Evolutionary conservation across 2,888 invertebrate species (phyloP), one percentile per base, ranked within the genome.

Genomic region (Hirtodrosophila histrioides): DNA sequence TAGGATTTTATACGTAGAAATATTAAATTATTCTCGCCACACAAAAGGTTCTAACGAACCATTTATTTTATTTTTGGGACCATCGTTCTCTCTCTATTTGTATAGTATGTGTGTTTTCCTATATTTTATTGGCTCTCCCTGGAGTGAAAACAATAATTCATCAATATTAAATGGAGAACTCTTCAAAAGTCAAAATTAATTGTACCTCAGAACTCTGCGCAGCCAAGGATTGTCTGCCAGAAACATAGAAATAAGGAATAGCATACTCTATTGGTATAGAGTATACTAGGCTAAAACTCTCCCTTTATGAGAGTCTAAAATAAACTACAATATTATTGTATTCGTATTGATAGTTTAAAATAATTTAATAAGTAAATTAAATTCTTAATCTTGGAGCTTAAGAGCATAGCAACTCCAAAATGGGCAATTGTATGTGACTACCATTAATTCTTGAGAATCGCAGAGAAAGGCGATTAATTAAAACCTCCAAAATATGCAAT

Each of bases 41-140:
- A 84, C 88, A 88, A 88, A 78, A 75, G 84, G 56, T 71, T 78
- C 75, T 84, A 84, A 84, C 88, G 84, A 84, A 84, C 69, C 88
- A 87, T 86, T 85, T 84, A 77, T 86, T 69, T 64, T 64, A 46
- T 75, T 79, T 67, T 72, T 54, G 11, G 43, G 0, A 37, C 29
- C 29, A 35, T 35, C 40, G 23, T 24, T n/a, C 10, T 60, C 35
- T 17, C 8, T 17, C 11, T 29, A 31, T 27, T 7, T 17, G 7
- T 31, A 11, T 35, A 10, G 17, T 29, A 10, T 56, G 6, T 31
- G 4, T 29, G 7, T 46, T 45, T 43, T 36, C 48, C 24, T 43
- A 11, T 40, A 40, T 51, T 64, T 60, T 56, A 69, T 64, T 75
- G 57, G 17, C 49, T 33, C 29, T 64, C 55, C 43, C 50, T 37